A percentile compares a stretch with the other conserved stretches of the same genome.
Evolutionary conservation across 2,888 invertebrate genomes (phyloP).

Genomic region (Idaea straminata): DNA sequence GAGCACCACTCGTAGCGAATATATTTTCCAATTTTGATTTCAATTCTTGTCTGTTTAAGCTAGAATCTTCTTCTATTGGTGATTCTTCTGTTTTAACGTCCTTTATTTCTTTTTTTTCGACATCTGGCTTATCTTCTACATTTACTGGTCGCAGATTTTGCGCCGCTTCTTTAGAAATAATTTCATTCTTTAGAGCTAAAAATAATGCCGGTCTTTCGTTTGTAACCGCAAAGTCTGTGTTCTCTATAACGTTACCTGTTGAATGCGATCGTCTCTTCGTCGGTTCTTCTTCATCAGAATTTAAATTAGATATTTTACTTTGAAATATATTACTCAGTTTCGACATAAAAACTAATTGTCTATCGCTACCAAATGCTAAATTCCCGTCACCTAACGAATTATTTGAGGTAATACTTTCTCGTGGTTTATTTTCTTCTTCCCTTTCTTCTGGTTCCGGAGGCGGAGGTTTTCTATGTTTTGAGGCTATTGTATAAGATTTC

Average conservation of each 20-base stretch:
- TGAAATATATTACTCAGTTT: conserved; percentile 67
- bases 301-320: conserved; percentile 44
- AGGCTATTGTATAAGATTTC: conserved; percentile 47
- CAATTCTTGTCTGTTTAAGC: conserved; percentile 61
- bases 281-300: conserved; percentile 50
- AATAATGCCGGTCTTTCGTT: conserved; percentile 51
- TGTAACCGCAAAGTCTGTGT: conserved; percentile 37
- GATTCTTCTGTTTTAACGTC: conserved; percentile 28
- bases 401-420: conserved; percentile 53
- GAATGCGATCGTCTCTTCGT: conserved; percentile 59
- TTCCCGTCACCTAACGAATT: conserved; percentile 49
- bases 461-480: conserved; percentile 32
- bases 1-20: conserved; percentile 61
- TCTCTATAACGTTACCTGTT: conserved; percentile 54
- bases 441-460: conserved; percentile 26
- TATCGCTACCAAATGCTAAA: conserved; percentile 58
- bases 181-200: conserved; percentile 62
- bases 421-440: conserved; percentile 40
- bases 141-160: conserved; percentile 52
- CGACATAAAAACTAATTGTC: conserved; percentile 64
- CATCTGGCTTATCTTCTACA: conserved; percentile 33
- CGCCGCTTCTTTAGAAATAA: conserved; percentile 46
- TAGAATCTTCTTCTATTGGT: conserved; percentile 46
- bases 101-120: neutral
- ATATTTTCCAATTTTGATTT: conserved; percentile 68